Evolutionary conservation across 2,113 vertebrate species (phyloP), one percentile per base, ranked within the genome.

Genomic region (Protobothrops mucrosquamatus): DNA sequence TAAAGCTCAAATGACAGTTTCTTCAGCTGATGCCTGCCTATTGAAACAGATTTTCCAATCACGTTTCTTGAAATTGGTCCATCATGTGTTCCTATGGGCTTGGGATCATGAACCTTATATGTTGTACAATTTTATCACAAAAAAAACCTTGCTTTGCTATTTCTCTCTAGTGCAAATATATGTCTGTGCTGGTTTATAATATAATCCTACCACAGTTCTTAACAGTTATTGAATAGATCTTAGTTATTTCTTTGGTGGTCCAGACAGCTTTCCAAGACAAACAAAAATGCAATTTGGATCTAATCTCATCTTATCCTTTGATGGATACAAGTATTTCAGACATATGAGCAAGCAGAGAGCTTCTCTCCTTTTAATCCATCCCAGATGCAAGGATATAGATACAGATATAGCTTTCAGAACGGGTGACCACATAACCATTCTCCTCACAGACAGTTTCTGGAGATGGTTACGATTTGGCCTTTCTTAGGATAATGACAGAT

Each of bases 271-370:
- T 46, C 2, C 64, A 94, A 94, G 93, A 15, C 43, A 91, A 34
- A 90, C 9, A 55, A 92, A 48, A 90, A 7, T 4, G 85, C 5
- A 43, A 29, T 43, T 9, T 46, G 85, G 92, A 94, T 56, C 43
- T 23, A 93, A 94, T 87, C 18, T 56, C 6, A 24, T 39, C 0
- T 91, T 87, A 0, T 26, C 87, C 3, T 90, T 93, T 87, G 55
- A 93, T 91, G 24, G 18, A 18, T 69, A 57, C 24, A 55, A 57
- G 2, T 46, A 54, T 34, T 57, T 29, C 64, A 22, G 81, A 94
- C 56, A 89, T 59, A 43, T 59, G 92, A 94, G 90, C 90, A 59
- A 23, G 34, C 85, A 11, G 91, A 92, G 93, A 93, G 20, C 93
- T 26, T 51, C 52, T 12, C 39, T 20, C 34, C 87, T 81, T 56